phyloP scores from a whole-genome alignment of 2,797 vertebrate genomes.

The Ctenopoma multispine region DNA sequence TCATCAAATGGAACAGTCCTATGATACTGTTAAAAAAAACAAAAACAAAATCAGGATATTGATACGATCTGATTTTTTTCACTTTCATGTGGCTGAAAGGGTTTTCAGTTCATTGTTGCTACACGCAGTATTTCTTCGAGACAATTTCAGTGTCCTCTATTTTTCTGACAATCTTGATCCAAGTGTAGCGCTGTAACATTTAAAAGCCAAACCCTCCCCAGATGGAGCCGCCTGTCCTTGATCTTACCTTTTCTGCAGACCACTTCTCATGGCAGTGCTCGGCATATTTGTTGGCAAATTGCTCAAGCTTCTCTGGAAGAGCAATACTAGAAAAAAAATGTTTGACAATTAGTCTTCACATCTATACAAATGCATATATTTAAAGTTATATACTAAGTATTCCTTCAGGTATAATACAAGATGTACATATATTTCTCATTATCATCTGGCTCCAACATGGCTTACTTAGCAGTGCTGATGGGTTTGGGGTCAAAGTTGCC shows the following conservation, averaged over 20 bases:
- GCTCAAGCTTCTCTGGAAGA: constrained; percentile 96
- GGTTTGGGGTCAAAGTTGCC: constrained; percentile 99
- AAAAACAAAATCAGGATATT: constrained; percentile 3
- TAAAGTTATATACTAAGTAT: neutral
- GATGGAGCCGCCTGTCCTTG: constrained; percentile 11
- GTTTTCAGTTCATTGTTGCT: too few species aligned
- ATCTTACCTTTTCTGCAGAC: constrained; percentile 95
- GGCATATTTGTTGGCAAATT: constrained; percentile 94
- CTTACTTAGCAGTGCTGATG: constrained; percentile 93
- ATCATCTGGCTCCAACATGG: constrained; percentile 23
- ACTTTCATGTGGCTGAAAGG: neutral
- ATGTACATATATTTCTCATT: constrained; percentile 4
- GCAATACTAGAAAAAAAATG: constrained; percentile 86
- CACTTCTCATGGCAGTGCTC: constrained; percentile 98
- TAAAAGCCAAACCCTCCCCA: constrained; percentile 12
- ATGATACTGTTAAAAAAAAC: neutral
- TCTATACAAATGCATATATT: constrained; percentile 7
- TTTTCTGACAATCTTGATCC: constrained; percentile 11
- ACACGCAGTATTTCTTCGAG: neutral
- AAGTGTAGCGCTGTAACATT: constrained; percentile 1
- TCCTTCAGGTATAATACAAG: constrained; percentile 3
- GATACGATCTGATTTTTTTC: constrained; percentile 11
- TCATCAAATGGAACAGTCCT: constrained; percentile 19
- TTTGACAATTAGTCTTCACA: constrained; percentile 20
- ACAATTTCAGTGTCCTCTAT: neutral